Conservation (phyloP, 2,888 invertebrate species). For the Polietes domitor region DNA sequence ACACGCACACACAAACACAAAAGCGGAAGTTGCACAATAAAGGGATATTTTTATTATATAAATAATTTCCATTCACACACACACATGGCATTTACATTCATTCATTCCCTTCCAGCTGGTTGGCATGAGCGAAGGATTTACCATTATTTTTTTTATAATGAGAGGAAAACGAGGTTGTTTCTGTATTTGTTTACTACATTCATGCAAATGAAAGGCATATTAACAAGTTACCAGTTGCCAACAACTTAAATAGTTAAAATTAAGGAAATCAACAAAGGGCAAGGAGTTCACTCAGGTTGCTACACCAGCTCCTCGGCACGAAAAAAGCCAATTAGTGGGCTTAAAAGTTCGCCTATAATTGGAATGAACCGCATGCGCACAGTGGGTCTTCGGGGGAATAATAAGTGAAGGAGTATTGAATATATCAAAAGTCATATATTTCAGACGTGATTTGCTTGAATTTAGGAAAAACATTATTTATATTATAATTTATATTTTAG, state of each 20-base stretch:
- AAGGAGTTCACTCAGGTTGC: background rate
- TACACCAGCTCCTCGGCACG: background rate
- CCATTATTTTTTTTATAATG: slow-evolving; percentile 10
- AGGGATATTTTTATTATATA: slow-evolving; percentile 1
- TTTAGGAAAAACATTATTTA: too few species aligned
- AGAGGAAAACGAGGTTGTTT: background rate
- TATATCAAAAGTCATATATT: too few species aligned
- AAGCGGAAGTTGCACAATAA: slow-evolving; percentile 5
- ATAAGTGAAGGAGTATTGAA: slow-evolving; percentile 47
- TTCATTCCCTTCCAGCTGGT: too few species aligned
- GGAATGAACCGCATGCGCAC: slow-evolving; percentile 19
- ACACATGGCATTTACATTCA: background rate
- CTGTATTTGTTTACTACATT: background rate
- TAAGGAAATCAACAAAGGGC: background rate
- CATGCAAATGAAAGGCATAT: slow-evolving; percentile 13
- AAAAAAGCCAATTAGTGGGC: slow-evolving; percentile 59
- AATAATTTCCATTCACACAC: background rate
- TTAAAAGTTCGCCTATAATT: slow-evolving; percentile 34
- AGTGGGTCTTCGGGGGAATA: slow-evolving; percentile 10
- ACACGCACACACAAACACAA: slow-evolving; percentile 21
- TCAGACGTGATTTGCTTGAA: too few species aligned
- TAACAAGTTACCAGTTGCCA: background rate
- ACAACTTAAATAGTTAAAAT: slow-evolving; percentile 11
- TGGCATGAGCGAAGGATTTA: background rate
- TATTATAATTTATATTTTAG: too few species aligned